Evolutionary conservation across 92 coral and sea anemone species (phyloP).

Genomic region (Montipora capitata): DNA sequence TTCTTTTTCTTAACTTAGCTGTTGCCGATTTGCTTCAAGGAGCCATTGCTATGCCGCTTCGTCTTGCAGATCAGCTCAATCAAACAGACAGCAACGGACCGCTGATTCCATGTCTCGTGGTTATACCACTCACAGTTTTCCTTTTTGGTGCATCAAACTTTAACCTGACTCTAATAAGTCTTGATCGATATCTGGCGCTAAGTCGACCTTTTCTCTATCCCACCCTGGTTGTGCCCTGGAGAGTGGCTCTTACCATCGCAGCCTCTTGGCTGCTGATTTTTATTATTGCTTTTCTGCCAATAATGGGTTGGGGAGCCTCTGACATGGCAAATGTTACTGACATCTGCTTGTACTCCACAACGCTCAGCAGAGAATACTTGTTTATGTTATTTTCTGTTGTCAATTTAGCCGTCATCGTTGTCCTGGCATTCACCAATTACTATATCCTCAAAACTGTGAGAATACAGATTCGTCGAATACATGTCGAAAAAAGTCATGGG

Average conservation of each 20-base stretch:
- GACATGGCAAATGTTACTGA: constrained; percentile 67
- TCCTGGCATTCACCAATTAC: constrained; percentile 83
- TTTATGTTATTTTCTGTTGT: constrained; percentile 87
- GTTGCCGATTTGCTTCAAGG: constrained; percentile 96
- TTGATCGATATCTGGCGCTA: constrained; percentile 92
- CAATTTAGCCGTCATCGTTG: constrained; percentile 82
- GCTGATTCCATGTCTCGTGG: constrained; percentile 87
- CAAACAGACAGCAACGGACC: constrained; percentile 76
- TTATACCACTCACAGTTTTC: constrained; percentile 89
- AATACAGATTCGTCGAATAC: constrained; percentile 85
- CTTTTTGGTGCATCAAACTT: constrained; percentile 94
- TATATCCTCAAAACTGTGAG: constrained; percentile 87
- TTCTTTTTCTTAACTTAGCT: constrained; percentile 93
- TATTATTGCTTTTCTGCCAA: constrained; percentile 79
- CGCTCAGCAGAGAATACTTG: constrained; percentile 80
- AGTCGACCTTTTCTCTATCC: constrained; percentile 87
- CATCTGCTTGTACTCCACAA: constrained; percentile 90
- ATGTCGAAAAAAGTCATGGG: constrained; percentile 55
- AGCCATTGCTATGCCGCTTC: constrained; percentile 89
- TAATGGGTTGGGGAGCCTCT: constrained; percentile 87
- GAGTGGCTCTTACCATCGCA: constrained; percentile 48
- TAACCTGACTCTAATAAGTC: constrained; percentile 86
- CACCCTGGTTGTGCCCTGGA: constrained; percentile 69
- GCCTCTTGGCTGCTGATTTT: constrained; percentile 77
- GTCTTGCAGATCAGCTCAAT: constrained; percentile 89